Evolutionary conservation across 2,888 invertebrate genomes (phyloP), one percentile per base, ranked within the genome.

Genomic region (Dryocosmus kuriphilus): DNA sequence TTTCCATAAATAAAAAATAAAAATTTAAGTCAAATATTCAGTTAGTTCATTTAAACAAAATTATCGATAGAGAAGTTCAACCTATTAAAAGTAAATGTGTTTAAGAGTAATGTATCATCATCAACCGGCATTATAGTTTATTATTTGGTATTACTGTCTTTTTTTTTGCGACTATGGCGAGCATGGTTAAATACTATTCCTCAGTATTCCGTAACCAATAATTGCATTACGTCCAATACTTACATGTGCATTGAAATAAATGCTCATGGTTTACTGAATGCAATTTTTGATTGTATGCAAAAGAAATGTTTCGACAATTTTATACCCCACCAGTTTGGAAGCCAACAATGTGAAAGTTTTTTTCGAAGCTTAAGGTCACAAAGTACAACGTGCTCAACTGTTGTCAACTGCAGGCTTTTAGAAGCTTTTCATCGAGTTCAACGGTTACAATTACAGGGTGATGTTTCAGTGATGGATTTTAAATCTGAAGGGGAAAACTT

Each of bases 231-330:
- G 11, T 35, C 75, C 5, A 83, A 83, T 63, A 74, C 79, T 7
- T 82, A 84, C 35, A 46, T 81, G 38, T 82, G 81, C 57, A 83
- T 84, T 60, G 81, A 84, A 75, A 74, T 82, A 65, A 83, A 84
- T 82, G 80, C 79, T 57, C 83, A 82, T 74, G 46, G 51, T 51
- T 65, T 83, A 32, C 57, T 83, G n/a, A 77, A 77, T 30, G 55
- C 62, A 35, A 76, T 80, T 57, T 78, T 76, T 19, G 35, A 77
- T 71, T 75, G 74, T 41, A 74, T 75, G 22, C 65, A 79, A 38
- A 32, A 65, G 16, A 41, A 77, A 19, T 73, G 32, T 7, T 65
- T 60, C 27, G 19, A 73, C 19, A 38, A 77, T 46, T 81, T 80
- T 62, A n/a, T 77, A 61, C 77, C 78, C 14, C 77, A 75, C 77